Base-by-base conservation (phyloP, 2,797 vertebrate species). In the Anomalospiza imberbis region DNA sequence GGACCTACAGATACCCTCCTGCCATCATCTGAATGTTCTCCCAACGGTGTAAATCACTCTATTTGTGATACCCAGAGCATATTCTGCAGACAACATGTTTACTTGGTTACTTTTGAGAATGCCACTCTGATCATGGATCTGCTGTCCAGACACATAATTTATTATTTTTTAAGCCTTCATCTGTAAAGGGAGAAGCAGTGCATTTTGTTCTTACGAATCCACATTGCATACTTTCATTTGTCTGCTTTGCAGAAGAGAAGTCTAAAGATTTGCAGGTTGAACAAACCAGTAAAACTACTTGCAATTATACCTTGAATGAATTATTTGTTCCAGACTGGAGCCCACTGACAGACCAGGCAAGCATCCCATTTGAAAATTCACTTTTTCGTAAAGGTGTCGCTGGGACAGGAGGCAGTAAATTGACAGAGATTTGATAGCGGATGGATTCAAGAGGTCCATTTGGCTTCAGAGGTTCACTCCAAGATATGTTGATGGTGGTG, bases 371-470 rank as follows among this genome's bases (percentile, higher is more conserved):
- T 76, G 96, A 96, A 94, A 98, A 98, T 88, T 97, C 94, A 61
- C 72, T 96, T 96, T 95, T 96, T 88, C 40, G 47, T 77, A 94
- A 70, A 32, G 98, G 98, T 60, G n/a, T 79, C 3, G 6, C 34
- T 25, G 98, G 98, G 65, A 95, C 60, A 21, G 45, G 65, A 67
- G 82, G 45, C 36, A 96, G 84, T 38, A 96, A 93, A 66, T 97
- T 97, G 31, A 97, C 67, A 66, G 84, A 92, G 82, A 97, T 63
- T 67, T 98, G 98, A 63, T 98, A 98, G 47, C 97, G 96, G 29
- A 98, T 85, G 14, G 54, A 96, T 68, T 96, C 97, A 60, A 77
- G 71, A 32, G 97, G 97, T 75, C 97, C 97, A 74, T 98, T 98
- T 55, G 97, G 97, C 73, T 95, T 91, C 34, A 55, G 32, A 84